Percentiles rank a stretch among this genome's conserved stretches.
phyloP scores from a whole-genome alignment of 2,888 invertebrate species.

The Epirrhoe tristata region DNA sequence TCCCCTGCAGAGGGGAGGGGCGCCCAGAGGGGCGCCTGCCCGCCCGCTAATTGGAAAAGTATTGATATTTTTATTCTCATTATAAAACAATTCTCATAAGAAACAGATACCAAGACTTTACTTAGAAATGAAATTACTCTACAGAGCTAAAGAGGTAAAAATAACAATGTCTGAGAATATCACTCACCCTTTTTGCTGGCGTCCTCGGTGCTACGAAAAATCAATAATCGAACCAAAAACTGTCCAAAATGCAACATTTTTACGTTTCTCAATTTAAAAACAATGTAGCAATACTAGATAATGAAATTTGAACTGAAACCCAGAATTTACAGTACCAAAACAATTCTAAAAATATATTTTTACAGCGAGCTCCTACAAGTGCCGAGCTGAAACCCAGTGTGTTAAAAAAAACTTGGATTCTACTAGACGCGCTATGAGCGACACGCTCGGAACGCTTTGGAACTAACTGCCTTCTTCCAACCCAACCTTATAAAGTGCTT shows the following conservation, averaged over 20 bases:
- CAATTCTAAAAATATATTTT: constrained; percentile 35
- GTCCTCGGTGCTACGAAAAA: constrained; percentile 29
- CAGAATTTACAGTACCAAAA: constrained; percentile 16
- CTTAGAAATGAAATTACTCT: background rate
- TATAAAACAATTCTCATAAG: background rate
- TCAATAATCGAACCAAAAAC: constrained; percentile 32
- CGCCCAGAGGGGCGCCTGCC: constrained; percentile 29
- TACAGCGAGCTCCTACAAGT: constrained; percentile 34
- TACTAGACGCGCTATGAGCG: constrained; percentile 19
- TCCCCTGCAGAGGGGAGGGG: constrained; percentile 23
- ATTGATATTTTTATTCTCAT: constrained; percentile 12
- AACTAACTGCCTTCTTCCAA: constrained; percentile 24
- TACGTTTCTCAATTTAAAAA: constrained; percentile 13
- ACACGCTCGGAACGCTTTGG: constrained; percentile 33
- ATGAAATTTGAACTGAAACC: constrained; percentile 3
- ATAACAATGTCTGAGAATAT: background rate
- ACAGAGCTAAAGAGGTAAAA: background rate
- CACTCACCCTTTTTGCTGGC: constrained; percentile 25
- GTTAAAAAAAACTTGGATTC: constrained; percentile 26
- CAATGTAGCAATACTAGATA: background rate
- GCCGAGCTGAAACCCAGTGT: constrained; percentile 28
- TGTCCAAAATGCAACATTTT: background rate
- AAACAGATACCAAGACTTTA: background rate
- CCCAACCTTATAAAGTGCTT: constrained; percentile 4
- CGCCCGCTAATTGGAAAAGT: constrained; percentile 26